phyloP scores from a whole-genome alignment of 2,888 invertebrate species.

The Megamerina dolium region DNA sequence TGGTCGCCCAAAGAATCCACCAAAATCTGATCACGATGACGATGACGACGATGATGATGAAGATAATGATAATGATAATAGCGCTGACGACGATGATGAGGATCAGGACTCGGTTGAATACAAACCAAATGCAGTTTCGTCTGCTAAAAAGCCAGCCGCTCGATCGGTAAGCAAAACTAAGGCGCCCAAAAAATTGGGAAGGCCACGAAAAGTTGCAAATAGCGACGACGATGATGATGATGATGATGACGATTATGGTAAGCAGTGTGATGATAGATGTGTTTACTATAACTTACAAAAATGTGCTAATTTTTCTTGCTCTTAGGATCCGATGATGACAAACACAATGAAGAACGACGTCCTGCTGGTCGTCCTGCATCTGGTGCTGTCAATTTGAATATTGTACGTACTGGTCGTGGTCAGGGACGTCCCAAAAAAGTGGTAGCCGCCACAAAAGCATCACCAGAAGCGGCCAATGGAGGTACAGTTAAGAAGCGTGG shows the following conservation, averaged over 20 bases:
- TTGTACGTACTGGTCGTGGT: conserved; percentile 34
- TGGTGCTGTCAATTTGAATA: conserved; percentile 34
- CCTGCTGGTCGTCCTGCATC: conserved; percentile 35
- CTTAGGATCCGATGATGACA: conserved; percentile 22
- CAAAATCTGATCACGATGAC: conserved; percentile 8
- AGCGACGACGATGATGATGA: too few species aligned
- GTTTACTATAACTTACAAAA: background rate
- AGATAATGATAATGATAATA: conserved; percentile 20
- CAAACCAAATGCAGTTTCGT: too few species aligned
- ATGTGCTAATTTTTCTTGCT: background rate
- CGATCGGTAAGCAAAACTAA: too few species aligned
- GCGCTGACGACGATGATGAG: conserved; percentile 30
- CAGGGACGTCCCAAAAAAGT: conserved; percentile 34
- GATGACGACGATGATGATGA: conserved; percentile 10
- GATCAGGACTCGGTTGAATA: conserved; percentile 14
- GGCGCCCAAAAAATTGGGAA: too few species aligned
- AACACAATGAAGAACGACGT: conserved; percentile 26
- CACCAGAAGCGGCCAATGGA: conserved; percentile 5
- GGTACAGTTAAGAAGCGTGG: conserved; percentile 22
- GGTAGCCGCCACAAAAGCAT: conserved; percentile 1
- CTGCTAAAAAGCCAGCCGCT: too few species aligned
- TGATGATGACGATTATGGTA: too few species aligned
- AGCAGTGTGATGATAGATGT: background rate
- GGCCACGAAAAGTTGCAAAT: too few species aligned
- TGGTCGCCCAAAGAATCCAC: conserved; percentile 15